Evolutionary conservation across 37 sponge, comb jelly and placozoan species (phyloP), one percentile per base, ranked within the genome.

Genomic region (Mnemiopsis leidyi): DNA sequence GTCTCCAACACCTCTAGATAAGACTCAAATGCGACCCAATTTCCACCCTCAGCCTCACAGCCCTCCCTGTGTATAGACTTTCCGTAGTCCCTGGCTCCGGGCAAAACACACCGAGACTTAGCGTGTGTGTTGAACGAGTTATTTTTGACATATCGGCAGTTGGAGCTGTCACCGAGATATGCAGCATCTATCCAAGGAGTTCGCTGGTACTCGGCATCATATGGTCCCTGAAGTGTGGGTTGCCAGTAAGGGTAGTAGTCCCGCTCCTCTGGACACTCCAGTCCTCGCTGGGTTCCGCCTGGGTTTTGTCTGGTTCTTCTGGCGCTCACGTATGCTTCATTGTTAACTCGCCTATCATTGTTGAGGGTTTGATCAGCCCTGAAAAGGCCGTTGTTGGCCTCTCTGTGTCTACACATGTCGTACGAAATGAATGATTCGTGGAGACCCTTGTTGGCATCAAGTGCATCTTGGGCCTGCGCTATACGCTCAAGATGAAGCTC

Each of bases 241-340:
- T 23, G 2, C 90, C 90, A 85, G 61, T 85, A 85, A 23, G 90
- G 90, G 24, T 40, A 85, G 48, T 85, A 85, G 36, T 85, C 90
- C n/a, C 90, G 23, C 36, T 85, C 90, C 90, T 85, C 90, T 3
- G 90, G 61, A 40, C 90, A 85, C 36, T 85, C 90, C 23, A 29
- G 39, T n/a, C 90, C 90, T 23, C 90, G 38, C 48, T n/a, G 23
- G 26, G 13, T 37, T 20, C 90, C 90, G 23, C 61, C 61, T 3
- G 38, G 38, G 48, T 85, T 85, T 29, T 85, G 90, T n/a, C 90
- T 18, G 0, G 90, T 85, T 29, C 35, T 38, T 25, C 0, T 2
- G n/a, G 48, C 48, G 23, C 38, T 38, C 24, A 1, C 21, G 29
- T 40, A 85, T n/a, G n/a, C n/a, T n/a, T n/a, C n/a, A n/a, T n/a